Conservation (phyloP, 2,888 invertebrate genomes). For the Exephanes ischioxanthus region DNA sequence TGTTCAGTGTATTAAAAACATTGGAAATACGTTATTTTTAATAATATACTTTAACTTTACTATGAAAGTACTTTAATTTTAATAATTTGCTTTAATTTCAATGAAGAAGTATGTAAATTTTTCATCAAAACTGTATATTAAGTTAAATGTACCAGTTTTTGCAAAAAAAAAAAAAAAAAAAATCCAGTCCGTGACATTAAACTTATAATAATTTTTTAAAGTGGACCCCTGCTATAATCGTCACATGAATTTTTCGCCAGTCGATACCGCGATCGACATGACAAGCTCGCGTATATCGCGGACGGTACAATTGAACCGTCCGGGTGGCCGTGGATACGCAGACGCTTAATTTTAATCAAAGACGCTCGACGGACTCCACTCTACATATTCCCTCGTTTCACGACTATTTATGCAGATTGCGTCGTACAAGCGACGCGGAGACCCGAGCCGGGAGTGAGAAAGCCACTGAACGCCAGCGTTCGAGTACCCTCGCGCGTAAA, state of each 20-base stretch:
- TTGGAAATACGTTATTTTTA: too few species aligned
- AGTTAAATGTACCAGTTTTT: too few species aligned
- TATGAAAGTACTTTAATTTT: slow-evolving; percentile 4
- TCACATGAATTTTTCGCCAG: background rate
- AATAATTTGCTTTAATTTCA: too few species aligned
- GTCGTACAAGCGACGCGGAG: slow-evolving; percentile 41
- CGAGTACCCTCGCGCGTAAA: slow-evolving; percentile 46
- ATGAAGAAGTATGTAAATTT: slow-evolving; percentile 1
- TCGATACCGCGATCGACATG: background rate
- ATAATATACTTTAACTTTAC: too few species aligned
- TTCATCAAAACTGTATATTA: background rate
- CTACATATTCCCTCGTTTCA: slow-evolving; percentile 70
- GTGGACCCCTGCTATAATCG: too few species aligned
- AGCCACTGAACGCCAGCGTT: background rate
- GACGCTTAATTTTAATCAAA: slow-evolving; percentile 27
- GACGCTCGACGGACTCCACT: slow-evolving; percentile 13
- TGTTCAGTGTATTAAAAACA: too few species aligned
- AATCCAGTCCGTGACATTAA: too few species aligned
- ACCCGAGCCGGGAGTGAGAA: slow-evolving; percentile 17
- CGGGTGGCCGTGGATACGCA: background rate
- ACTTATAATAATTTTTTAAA: too few species aligned
- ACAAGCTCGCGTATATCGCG: background rate
- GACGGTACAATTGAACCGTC: slow-evolving; percentile 13
- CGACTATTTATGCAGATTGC: slow-evolving; percentile 75
- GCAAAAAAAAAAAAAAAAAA: too few species aligned